Percentiles rank a stretch among this genome's conserved stretches.
phyloP scores from a whole-genome alignment of 2,888 invertebrate species.

The Schrankia costaestrigalis region DNA sequence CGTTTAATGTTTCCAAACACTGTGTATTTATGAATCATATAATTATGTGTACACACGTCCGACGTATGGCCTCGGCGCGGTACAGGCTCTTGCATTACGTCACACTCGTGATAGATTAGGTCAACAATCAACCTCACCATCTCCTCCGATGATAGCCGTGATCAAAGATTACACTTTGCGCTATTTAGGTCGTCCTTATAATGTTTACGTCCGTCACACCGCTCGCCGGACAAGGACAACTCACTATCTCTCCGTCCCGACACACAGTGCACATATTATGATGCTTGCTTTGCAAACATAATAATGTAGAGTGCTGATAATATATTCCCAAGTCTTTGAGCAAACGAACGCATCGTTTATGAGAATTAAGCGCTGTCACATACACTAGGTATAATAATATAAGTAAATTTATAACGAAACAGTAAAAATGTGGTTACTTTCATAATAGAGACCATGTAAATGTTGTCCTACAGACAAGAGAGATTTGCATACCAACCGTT shows the following conservation, averaged over 20 bases:
- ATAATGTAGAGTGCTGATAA: conserved; percentile 33
- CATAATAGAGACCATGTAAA: conserved; percentile 49
- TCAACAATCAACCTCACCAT: conserved; percentile 45
- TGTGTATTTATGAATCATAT: conserved; percentile 25
- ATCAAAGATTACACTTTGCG: conserved; percentile 29
- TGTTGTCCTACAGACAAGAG: conserved; percentile 47
- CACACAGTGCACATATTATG: conserved; percentile 40
- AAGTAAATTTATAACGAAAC: conserved; percentile 9
- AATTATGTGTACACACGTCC: conserved; percentile 18
- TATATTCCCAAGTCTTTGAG: conserved; percentile 21
- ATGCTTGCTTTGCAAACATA: conserved; percentile 52
- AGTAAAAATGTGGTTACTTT: conserved; percentile 15
- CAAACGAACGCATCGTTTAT: conserved; percentile 18
- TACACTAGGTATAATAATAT: conserved; percentile 4
- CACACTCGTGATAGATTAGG: conserved; percentile 50
- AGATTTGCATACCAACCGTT: conserved; percentile 66
- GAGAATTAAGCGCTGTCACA: conserved; percentile 18
- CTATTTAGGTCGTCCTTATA: conserved; percentile 46
- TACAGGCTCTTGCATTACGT: conserved; percentile 41
- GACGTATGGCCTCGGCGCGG: conserved; percentile 44
- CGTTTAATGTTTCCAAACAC: conserved; percentile 23
- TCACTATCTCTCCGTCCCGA: conserved; percentile 45
- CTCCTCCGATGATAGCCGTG: conserved; percentile 30
- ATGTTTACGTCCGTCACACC: conserved; percentile 41
- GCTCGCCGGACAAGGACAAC: conserved; percentile 40